Conservation (phyloP, 2,113 vertebrate genomes). For the Ictidomys tridecemlineatus region DNA sequence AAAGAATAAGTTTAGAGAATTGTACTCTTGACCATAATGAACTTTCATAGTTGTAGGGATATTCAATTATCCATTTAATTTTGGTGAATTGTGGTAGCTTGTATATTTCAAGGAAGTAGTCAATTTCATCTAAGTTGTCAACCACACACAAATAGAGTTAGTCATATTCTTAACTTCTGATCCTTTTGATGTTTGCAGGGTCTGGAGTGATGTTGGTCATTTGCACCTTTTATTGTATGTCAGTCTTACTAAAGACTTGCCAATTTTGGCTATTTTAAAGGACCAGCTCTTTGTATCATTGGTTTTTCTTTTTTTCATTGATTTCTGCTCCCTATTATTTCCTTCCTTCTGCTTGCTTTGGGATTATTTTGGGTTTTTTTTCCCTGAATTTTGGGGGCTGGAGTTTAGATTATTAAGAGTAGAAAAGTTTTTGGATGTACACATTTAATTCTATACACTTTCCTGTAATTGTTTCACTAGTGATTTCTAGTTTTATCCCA, state of each 20-base stretch:
- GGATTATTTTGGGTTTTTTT: not conserved
- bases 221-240: not conserved
- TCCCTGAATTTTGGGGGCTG: not conserved
- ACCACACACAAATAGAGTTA: not conserved
- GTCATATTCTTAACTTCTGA: not conserved
- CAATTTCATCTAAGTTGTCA: not conserved
- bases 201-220: not conserved
- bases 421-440: not conserved
- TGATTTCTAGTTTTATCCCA: conserved; percentile 7
- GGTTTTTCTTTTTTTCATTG: conserved; percentile 22
- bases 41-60: not conserved
- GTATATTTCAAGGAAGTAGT: not conserved
- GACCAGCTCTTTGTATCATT: not conserved
- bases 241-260: not conserved
- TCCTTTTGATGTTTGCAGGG: not conserved
- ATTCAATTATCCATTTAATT: not conserved
- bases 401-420: not conserved
- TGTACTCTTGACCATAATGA: not conserved
- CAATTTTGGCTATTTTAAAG: not conserved
- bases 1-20: not conserved
- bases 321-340: not conserved
- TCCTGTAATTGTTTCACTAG: not conserved
- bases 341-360: not conserved
- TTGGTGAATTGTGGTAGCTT: not conserved
- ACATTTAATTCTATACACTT: not conserved